Evolutionary conservation across 1,140 invertebrate species (phyloP).

Genomic region (Trichomalopsis sarcophagae): DNA sequence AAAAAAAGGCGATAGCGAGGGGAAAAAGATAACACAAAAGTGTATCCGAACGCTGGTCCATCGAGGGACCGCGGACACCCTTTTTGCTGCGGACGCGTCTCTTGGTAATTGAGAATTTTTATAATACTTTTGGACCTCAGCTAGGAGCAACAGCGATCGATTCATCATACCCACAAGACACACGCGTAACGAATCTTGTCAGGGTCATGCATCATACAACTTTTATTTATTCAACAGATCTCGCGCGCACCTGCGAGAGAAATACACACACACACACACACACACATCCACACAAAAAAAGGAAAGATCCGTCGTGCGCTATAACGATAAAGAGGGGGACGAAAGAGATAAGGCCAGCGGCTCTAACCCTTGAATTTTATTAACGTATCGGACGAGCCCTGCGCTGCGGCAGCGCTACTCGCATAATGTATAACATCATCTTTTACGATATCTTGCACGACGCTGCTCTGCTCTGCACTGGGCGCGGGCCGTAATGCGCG

Average conservation of each 20-base stretch:
- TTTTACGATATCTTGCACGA: conserved; percentile 64
- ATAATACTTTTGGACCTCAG: conserved; percentile 73
- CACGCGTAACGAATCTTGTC: neutral
- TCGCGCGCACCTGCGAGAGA: neutral
- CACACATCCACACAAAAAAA: neutral
- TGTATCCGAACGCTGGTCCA: neutral
- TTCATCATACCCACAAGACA: conserved; percentile 62
- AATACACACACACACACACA: neutral
- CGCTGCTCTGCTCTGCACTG: neutral
- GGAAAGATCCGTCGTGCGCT: neutral
- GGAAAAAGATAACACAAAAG: too few species aligned
- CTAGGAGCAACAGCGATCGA: conserved; percentile 70
- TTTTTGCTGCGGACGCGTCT: neutral
- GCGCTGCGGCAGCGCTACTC: neutral
- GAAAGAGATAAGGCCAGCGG: conserved; percentile 4
- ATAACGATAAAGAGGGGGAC: conserved; percentile 12
- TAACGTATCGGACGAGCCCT: conserved; percentile 60
- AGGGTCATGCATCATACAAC: too few species aligned
- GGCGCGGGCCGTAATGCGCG: conserved; percentile 3
- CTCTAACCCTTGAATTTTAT: conserved; percentile 65
- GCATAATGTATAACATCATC: conserved; percentile 68
- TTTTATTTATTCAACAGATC: neutral
- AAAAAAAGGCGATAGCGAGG: neutral
- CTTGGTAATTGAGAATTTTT: conserved; percentile 66
- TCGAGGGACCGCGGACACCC: neutral